Evolutionary conservation across 2,888 invertebrate genomes (phyloP).

Genomic region (Archips xylosteana): DNA sequence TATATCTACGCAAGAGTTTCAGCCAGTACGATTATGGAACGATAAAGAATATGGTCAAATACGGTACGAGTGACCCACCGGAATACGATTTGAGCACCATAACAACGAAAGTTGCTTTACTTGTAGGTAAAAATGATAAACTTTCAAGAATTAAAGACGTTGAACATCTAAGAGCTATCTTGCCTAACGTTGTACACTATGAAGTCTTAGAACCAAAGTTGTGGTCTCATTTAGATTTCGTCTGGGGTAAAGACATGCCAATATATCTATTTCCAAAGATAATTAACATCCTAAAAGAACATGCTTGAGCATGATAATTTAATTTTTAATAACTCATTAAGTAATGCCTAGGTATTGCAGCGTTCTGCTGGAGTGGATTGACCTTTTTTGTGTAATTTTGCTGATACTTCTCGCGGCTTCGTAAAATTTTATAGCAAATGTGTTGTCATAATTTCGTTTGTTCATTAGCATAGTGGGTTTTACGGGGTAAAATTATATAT

Average conservation of each 20-base stretch:
- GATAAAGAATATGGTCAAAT: slow-evolving; percentile 50
- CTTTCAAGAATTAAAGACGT: slow-evolving; percentile 57
- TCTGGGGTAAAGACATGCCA: slow-evolving; percentile 56
- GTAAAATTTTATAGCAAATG: no score
- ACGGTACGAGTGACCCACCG: slow-evolving; percentile 54
- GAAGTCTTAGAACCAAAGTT: slow-evolving; percentile 29
- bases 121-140: slow-evolving; percentile 57
- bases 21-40: slow-evolving; percentile 59
- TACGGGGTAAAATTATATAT: no score
- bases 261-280: slow-evolving; percentile 41
- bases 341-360: background rate
- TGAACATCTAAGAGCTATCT: slow-evolving; percentile 43
- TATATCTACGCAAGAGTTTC: slow-evolving; percentile 52
- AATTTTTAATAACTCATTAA: no score
- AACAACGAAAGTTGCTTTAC: slow-evolving; percentile 52
- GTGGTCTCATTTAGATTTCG: slow-evolving; percentile 59
- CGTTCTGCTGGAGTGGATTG: no score
- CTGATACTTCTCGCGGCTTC: no score
- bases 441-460: no score
- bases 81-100: slow-evolving; percentile 58
- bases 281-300: slow-evolving; percentile 24
- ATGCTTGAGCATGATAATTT: background rate
- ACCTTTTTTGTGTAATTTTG: background rate
- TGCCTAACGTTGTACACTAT: slow-evolving; percentile 54
- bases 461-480: no score